A percentile compares a stretch with the other conserved stretches of the same genome.
Conservation (phyloP, 2,888 invertebrate species). For the Acronicta psi region DNA sequence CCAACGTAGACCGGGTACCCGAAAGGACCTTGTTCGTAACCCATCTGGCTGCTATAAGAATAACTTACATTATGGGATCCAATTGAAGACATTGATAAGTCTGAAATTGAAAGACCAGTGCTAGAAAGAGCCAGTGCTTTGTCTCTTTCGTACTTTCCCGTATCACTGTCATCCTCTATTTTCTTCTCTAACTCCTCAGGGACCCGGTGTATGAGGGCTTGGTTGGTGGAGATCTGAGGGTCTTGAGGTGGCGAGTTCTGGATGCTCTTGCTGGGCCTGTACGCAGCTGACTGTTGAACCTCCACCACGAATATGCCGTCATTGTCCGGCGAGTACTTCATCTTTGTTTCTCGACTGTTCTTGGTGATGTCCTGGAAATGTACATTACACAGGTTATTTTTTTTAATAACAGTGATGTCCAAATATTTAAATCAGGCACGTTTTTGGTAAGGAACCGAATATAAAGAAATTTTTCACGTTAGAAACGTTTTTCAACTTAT, state of each 20-base stretch:
- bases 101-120: slow-evolving; percentile 95
- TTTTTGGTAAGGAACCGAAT: too few relatives aligned
- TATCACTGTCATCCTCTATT: slow-evolving; percentile 76
- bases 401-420: too few relatives aligned
- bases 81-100: slow-evolving; percentile 92
- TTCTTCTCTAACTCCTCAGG: slow-evolving; percentile 80
- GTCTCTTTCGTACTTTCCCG: slow-evolving; percentile 71
- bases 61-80: slow-evolving; percentile 93
- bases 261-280: slow-evolving; percentile 73
- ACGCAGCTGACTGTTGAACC: slow-evolving; percentile 86
- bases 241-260: slow-evolving; percentile 77
- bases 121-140: slow-evolving; percentile 89
- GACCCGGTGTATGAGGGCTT: slow-evolving; percentile 82
- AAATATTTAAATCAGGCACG: too few relatives aligned
- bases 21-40: slow-evolving; percentile 92
- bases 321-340: slow-evolving; percentile 92
- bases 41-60: slow-evolving; percentile 94
- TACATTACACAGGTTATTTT: neutral
- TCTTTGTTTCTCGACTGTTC: slow-evolving; percentile 92
- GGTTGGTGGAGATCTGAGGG: slow-evolving; percentile 84
- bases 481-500: too few relatives aligned
- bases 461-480: too few relatives aligned
- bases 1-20: slow-evolving; percentile 91
- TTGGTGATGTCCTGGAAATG: slow-evolving; percentile 91
- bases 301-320: slow-evolving; percentile 94